A percentile compares a stretch with the other conserved stretches of the same genome.
Conservation (phyloP, 2,113 vertebrate genomes). For the Spea multiplicata region DNA sequence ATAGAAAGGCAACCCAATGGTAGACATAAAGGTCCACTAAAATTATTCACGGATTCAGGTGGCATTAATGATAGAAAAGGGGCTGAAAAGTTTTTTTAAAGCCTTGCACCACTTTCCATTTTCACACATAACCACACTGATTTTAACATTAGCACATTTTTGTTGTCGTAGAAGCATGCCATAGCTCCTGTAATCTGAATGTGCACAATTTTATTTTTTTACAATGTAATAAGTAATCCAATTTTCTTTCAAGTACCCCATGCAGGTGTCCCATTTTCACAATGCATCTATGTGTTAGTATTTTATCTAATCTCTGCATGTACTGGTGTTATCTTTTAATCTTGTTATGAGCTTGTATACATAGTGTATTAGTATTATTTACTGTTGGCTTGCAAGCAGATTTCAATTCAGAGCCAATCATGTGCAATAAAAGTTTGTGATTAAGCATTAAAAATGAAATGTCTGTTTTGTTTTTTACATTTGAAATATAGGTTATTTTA, state of each 20-base stretch:
- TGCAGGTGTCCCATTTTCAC: slow-evolving; percentile 30
- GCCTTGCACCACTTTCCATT: neutral
- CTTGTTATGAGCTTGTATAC: slow-evolving; percentile 21
- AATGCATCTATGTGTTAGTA: slow-evolving; percentile 17
- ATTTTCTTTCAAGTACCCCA: slow-evolving; percentile 10
- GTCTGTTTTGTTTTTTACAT: neutral
- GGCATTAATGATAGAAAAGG: too few relatives aligned
- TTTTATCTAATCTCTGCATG: slow-evolving; percentile 43
- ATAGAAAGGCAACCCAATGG: too few relatives aligned
- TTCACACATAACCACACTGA: neutral
- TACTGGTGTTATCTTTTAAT: slow-evolving; percentile 39
- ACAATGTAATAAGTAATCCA: slow-evolving; percentile 20
- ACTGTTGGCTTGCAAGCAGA: neutral
- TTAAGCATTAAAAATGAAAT: slow-evolving; percentile 16
- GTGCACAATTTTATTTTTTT: slow-evolving; percentile 2
- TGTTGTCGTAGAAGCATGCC: neutral
- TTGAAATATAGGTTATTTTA: too few relatives aligned
- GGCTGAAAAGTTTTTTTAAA: too few relatives aligned
- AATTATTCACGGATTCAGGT: too few relatives aligned
- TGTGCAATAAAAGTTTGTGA: slow-evolving; percentile 9
- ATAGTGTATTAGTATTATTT: slow-evolving; percentile 1
- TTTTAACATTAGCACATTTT: neutral
- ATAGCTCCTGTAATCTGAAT: slow-evolving; percentile 7
- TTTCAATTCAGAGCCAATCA: neutral
- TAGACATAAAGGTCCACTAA: too few relatives aligned